Percentiles rank a stretch among this genome's conserved stretches.
These are phyloP conservation scores for Apteryx owenii DNA, from an alignment of 2,113 vertebrate species.

Conservation along the genomic window DNA sequence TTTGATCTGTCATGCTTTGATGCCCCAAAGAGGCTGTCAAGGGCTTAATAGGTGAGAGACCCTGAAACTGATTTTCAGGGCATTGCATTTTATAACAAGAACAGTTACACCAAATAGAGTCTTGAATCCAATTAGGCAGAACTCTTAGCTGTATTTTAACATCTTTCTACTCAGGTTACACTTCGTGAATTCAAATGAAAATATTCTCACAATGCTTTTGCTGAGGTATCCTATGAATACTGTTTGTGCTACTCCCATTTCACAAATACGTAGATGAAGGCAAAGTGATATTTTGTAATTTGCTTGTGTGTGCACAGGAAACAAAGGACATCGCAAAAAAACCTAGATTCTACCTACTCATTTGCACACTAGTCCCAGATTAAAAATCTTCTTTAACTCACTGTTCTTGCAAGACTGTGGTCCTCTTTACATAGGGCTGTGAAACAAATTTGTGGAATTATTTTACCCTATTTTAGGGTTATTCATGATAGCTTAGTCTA, in stretches of 20 bases:
- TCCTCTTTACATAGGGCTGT: not conserved
- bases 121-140: not conserved
- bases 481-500: not conserved
- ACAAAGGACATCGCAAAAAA: not conserved
- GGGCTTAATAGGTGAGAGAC: not conserved
- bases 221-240: not conserved
- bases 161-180: not conserved
- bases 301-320: not conserved
- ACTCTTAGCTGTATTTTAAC: not conserved
- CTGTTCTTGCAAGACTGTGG: not conserved
- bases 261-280: not conserved
- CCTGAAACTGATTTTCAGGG: not conserved
- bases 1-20: fast-evolving
- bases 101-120: not conserved
- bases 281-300: not conserved
- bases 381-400: not conserved
- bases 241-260: not conserved
- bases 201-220: not conserved
- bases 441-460: not conserved
- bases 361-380: not conserved
- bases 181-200: not conserved
- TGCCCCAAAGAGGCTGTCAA: not conserved
- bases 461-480: not conserved
- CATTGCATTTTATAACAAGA: not conserved
- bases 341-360: not conserved